phyloP scores from a whole-genome alignment of 2,888 invertebrate species.

The Tridacna gigas region DNA sequence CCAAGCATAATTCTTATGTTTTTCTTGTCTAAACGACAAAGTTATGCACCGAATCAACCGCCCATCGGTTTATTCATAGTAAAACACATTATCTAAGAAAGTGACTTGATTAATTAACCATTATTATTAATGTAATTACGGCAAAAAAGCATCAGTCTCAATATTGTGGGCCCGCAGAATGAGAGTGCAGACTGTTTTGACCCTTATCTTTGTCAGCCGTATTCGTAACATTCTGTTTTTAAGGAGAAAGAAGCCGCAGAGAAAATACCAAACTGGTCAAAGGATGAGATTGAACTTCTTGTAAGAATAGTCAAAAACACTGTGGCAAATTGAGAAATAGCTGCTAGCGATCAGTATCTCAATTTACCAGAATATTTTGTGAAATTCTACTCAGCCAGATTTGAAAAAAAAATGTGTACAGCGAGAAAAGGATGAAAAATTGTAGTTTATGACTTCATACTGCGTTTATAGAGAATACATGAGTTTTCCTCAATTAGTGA shows the following conservation, averaged over 20 bases:
- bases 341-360: too few relatives aligned
- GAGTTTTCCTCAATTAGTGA: constrained; percentile 19
- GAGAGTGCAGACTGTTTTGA: background rate
- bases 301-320: too few relatives aligned
- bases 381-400: too few relatives aligned
- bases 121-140: constrained; percentile 54
- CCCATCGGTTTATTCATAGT: constrained; percentile 10
- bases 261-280: too few relatives aligned
- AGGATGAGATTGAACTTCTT: too few relatives aligned
- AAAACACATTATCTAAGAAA: constrained; percentile 26
- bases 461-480: background rate
- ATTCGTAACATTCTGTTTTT: too few relatives aligned
- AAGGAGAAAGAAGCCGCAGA: too few relatives aligned
- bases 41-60: background rate
- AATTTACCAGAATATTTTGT: too few relatives aligned
- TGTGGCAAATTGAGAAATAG: too few relatives aligned
- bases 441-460: background rate
- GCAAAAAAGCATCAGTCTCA: constrained; percentile 32
- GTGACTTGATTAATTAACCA: constrained; percentile 48
- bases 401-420: background rate
- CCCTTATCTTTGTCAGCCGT: too few relatives aligned
- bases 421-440: constrained; percentile 6
- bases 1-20: too few relatives aligned
- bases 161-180: constrained; percentile 24
- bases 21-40: too few relatives aligned